Base-by-base conservation (phyloP, 1,140 invertebrate genomes). In the Cardiocondyla obscurior region DNA sequence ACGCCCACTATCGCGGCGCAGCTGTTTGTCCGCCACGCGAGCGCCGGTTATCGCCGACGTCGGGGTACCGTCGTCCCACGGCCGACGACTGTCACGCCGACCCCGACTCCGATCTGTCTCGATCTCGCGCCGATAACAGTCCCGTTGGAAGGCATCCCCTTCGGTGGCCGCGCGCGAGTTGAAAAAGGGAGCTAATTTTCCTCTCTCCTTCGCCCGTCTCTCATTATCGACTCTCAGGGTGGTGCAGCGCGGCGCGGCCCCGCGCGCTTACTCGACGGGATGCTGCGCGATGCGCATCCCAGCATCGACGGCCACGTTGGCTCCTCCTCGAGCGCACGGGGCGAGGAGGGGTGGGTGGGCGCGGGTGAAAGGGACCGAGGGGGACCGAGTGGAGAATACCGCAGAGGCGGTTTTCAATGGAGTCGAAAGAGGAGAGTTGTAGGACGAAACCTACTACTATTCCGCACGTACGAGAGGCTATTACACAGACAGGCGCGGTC, bases 161-260 rank as follows among this genome's bases (percentile, higher is more conserved):
- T n/a, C n/a, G n/a, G n/a, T n/a, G n/a, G n/a, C n/a, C n/a, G n/a
- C n/a, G n/a, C 10, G 25, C 16, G 57, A 39, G 73, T n/a, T n/a
- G n/a, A 22, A 77, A 77, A 65, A 39, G 73, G 22, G 55, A 67
- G 25, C 46, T 67, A 79, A 69, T 79, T 69, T 79, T 46, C 42
- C 76, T 60, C 62, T 64, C 72, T 25, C 33, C 53, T 22, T 53
- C 58, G 58, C 51, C 44, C 64, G 42, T 60, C 58, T 77, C 58
- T 88, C 84, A 83, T 89, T 90, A 88, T 89, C 81, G 88, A 86
- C 72, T 62, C 58, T n/a, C 53, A 82, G 67, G 82, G 84, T 79
- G 77, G 28, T 33, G 67, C 70, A 58, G 70, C 70, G 70, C 72
- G 19, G 25, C 14, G 72, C 74, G 76, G 62, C 76, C 28, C 69